A percentile compares a stretch with the other conserved stretches of the same genome.
Conservation (phyloP, 2,797 vertebrate genomes). For the Ciconia nigra region DNA sequence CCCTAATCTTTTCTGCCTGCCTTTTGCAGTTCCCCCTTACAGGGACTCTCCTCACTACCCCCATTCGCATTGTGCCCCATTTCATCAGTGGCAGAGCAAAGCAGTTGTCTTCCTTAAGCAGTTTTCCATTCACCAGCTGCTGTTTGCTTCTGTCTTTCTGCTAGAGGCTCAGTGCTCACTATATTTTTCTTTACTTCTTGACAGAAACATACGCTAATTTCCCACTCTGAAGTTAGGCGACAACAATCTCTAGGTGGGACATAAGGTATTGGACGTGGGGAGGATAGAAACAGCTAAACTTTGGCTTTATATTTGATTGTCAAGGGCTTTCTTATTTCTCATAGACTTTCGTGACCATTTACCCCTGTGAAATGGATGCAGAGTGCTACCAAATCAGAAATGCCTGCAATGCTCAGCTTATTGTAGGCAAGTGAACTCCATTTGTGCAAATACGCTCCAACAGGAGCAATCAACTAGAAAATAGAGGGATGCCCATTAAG, state of each 20-base stretch:
- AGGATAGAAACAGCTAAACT: not conserved
- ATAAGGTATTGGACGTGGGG: not conserved
- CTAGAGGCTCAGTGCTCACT: not conserved
- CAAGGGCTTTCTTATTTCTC: not conserved
- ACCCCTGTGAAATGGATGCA: not conserved
- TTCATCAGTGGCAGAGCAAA: not conserved
- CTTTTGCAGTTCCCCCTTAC: not conserved
- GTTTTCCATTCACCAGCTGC: not conserved
- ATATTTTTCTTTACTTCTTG: not conserved
- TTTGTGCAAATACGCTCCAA: not conserved
- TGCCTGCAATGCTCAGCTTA: not conserved
- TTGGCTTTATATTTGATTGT: not conserved
- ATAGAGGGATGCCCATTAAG: slow-evolving; percentile 23
- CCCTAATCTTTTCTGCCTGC: not conserved
- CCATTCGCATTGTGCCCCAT: not conserved
- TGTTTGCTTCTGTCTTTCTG: not conserved
- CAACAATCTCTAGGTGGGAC: not conserved
- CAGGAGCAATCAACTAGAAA: slow-evolving; percentile 23
- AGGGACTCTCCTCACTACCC: not conserved
- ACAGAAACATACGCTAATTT: not conserved
- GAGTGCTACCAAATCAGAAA: not conserved
- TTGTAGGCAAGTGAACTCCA: not conserved
- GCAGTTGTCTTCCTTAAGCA: not conserved
- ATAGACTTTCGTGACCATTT: not conserved
- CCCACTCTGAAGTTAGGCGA: not conserved